Base-by-base conservation (phyloP, 2,888 invertebrate genomes). In the Ernsta delagoae region DNA sequence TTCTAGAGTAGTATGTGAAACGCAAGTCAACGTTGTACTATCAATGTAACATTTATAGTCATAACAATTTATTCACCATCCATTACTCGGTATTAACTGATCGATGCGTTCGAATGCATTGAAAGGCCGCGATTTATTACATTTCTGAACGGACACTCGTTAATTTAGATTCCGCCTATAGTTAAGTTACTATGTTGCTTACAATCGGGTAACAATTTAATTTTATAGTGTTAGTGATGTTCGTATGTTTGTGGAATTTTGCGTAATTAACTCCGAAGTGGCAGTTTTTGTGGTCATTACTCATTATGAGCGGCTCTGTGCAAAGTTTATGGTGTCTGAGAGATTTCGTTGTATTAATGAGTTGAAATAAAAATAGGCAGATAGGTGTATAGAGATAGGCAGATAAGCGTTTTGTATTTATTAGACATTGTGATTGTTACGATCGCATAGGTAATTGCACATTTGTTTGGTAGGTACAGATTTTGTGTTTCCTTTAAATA, bases 181-280 rank as follows among this genome's bases (percentile, higher is more conserved):
- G 53, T 53, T 24, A 24, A 9, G 16, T 36, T 70, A 86, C 87
- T 79, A 77, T 83, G 87, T 86, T 85, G 85, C 82, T 65, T 71
- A 84, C 84, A 85, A 83, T 82, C 78, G 79, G 72, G 69, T 72
- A 74, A 75, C 71, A 74, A 77, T 80, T 75, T 72, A 68, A 68
- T 70, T 72, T 74, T 75, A 70, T 69, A 74, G 75, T 74, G 67
- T 75, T 77, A 78, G 71, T 70, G 79, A 79, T 75, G 78, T 79
- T 82, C 82, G 83, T 84, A 76, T 75, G 77, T 82, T 82, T 86
- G 86, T 79, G 91, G 90, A 90, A 91, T 92, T 88, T 92, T 85
- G 84, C 88, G 84, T 88, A 88, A 92, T 92, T 90, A 89, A 85
- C 80, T 83, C 79, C 73, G 81, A 83, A 86, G 87, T 89, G 87